phyloP scores from a whole-genome alignment of 2,797 vertebrate genomes.

The Meda fulgida region DNA sequence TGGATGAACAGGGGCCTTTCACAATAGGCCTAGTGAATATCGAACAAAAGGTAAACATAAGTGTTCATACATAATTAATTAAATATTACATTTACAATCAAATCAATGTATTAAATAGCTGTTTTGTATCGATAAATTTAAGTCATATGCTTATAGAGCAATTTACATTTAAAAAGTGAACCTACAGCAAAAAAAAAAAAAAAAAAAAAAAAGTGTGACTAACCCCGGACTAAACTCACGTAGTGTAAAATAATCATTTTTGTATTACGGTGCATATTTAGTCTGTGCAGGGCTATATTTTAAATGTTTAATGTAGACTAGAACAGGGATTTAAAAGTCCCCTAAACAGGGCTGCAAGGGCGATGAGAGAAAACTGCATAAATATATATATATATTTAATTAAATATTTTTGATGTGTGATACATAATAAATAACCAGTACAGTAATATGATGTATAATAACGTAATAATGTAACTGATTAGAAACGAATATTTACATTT shows the following conservation, averaged over 20 bases:
- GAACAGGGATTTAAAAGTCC: not conserved
- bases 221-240: no score
- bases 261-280: not conserved
- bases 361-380: not conserved
- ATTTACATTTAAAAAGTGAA: not conserved
- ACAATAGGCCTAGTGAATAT: not conserved
- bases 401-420: not conserved
- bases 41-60: not conserved
- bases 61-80: not conserved
- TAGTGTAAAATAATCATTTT: not conserved
- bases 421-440: not conserved
- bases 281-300: not conserved
- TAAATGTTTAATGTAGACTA: not conserved
- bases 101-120: not conserved
- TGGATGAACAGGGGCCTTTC: not conserved
- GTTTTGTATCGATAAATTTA: not conserved
- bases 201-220: not conserved
- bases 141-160: not conserved
- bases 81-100: not conserved
- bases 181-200: not conserved
- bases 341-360: not conserved
- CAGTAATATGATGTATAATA: not conserved
- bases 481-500: not conserved
- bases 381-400: no score
- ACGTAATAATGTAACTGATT: not conserved